These are phyloP conservation scores for Therioaphis trifolii DNA, from an alignment of 2,888 invertebrate species.

Conservation along the genomic window DNA sequence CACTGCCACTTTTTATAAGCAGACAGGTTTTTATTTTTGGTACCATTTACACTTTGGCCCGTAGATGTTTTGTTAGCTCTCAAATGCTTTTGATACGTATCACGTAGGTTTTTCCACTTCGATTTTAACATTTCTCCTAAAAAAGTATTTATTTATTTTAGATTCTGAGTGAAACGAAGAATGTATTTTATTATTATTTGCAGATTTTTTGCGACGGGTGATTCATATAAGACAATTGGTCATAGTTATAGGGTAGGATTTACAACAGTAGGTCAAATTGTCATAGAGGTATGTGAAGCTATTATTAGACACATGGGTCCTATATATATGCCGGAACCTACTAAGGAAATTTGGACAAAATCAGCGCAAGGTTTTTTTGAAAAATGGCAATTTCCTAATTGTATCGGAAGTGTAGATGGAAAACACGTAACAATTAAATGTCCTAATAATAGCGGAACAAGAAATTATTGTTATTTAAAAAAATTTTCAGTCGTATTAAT, in stretches of 20 bases:
- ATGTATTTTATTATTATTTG: not conserved
- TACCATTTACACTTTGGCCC: not conserved
- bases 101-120: constrained; percentile 20
- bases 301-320: constrained; percentile 20
- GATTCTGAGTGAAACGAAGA: no score
- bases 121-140: constrained; percentile 17
- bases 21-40: not conserved
- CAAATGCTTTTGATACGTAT: constrained; percentile 20
- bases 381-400: constrained; percentile 20
- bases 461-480: not conserved
- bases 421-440: constrained; percentile 21
- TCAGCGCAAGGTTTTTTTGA: not conserved
- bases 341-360: constrained; percentile 20
- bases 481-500: constrained; percentile 11
- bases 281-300: constrained; percentile 18
- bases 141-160: not conserved
- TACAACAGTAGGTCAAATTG: constrained; percentile 22
- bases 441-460: constrained; percentile 25
- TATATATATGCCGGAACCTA: constrained; percentile 19
- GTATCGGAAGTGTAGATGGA: constrained; percentile 21
- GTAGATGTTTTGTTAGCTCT: constrained; percentile 20
- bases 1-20: constrained; percentile 4
- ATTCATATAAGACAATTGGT: constrained; percentile 26
- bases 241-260: constrained; percentile 31
- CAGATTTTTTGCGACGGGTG: constrained; percentile 28